phyloP scores from a whole-genome alignment of 2,797 vertebrate species.

The Sebastes kiyomatsui region DNA sequence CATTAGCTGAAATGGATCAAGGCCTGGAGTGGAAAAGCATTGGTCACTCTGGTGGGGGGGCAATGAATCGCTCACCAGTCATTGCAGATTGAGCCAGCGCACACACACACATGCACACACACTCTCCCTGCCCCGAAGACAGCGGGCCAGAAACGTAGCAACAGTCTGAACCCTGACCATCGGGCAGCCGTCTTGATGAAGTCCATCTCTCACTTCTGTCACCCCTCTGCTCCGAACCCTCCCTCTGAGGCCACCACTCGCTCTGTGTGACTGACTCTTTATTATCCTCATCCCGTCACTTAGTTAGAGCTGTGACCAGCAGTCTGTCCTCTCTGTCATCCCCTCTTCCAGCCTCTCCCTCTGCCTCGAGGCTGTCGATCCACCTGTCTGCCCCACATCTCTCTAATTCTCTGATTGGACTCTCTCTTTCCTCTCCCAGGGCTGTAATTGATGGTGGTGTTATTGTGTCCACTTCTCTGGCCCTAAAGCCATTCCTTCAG shows the following conservation, averaged over 20 bases:
- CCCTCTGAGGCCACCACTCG: conserved; percentile 39
- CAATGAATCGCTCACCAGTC: conserved; percentile 73
- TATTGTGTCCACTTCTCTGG: conserved; percentile 70
- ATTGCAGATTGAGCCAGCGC: conserved; percentile 53
- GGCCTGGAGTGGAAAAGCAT: conserved; percentile 57
- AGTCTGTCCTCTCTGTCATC: conserved; percentile 51
- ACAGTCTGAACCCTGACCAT: conserved; percentile 50
- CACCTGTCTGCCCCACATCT: conserved; percentile 59
- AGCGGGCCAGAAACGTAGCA: conserved; percentile 46
- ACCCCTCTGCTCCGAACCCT: conserved; percentile 32
- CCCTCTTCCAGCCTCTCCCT: conserved; percentile 35
- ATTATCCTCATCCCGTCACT: conserved; percentile 65
- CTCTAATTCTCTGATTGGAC: conserved; percentile 77
- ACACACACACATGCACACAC: conserved; percentile 20
- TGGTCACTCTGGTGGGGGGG: conserved; percentile 58
- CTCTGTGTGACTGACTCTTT: conserved; percentile 58
- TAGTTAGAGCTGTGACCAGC: conserved; percentile 53
- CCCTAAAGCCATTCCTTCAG: conserved; percentile 61
- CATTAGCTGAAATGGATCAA: conserved; percentile 74
- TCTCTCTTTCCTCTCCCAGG: conserved; percentile 49
- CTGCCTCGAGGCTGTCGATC: conserved; percentile 69
- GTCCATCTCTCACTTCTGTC: conserved; percentile 75
- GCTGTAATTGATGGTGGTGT: conserved; percentile 76
- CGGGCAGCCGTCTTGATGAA: conserved; percentile 70
- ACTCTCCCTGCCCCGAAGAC: conserved; percentile 32